Base-by-base conservation (phyloP, 64 coral and sea anemone species). In the Montipora efflorescens region DNA sequence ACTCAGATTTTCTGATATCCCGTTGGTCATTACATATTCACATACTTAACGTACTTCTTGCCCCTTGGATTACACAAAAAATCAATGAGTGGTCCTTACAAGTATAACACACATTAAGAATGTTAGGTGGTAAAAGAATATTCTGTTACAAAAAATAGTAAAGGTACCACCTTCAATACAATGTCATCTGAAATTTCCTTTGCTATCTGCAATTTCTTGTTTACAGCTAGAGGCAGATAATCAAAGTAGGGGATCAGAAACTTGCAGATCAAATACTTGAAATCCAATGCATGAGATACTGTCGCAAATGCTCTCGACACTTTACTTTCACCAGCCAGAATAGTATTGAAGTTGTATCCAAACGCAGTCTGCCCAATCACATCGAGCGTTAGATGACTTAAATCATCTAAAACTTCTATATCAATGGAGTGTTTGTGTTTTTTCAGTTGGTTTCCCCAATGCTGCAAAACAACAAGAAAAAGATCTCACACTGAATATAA, bases 311-410 rank as follows among this genome's bases (percentile, higher is more conserved):
- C 78, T 55, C 81, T 86, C 18, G 94, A 87, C 49, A 95, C 8
- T 47, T 58, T 71, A 13, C 77, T 91, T 10, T 94, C 92, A 14
- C 76, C 76, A 48, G 23, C 84, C 43, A 95, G 79, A 1, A 95
- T 73, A n/a, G 93, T 90, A 57, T 90, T 82, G 67, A 95, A 95
- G 28, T 85, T 76, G 46, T 78, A 95, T 19, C 93, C 93, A 90
- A 95, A 95, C 69, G 93, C 93, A 95, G 68, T 90, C 61, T 95
- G 75, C 4, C 93, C 93, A 59, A 95, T 95, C 8, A 95, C 25
- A 47, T 95, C 93, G 15, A 90, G 88, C 7, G 94, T 79, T 6
- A 90, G 55, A 43, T 91, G 89, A 16, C 70, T 91, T 72, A 90
- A 66, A 47, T 48, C 59, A 87, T 78, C 28, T 9, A 76, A n/a